These are phyloP conservation scores for Piscicola geometra DNA, from an alignment of 2,888 invertebrate species.

Conservation along the genomic window DNA sequence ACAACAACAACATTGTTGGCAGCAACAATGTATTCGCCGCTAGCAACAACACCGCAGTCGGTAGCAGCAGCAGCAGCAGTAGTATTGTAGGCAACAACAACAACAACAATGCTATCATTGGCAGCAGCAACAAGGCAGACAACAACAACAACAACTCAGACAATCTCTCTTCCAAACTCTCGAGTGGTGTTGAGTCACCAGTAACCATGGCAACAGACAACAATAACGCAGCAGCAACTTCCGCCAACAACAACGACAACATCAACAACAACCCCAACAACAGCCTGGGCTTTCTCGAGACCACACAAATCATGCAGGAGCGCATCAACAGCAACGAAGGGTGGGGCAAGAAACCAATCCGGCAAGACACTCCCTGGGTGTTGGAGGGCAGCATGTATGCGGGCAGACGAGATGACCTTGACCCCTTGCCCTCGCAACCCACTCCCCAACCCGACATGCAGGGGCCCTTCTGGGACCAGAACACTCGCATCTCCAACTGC, in stretches of 20 bases:
- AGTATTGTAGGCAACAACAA: background rate
- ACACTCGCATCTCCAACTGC: conserved; percentile 30
- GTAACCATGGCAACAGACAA: background rate
- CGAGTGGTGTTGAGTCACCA: conserved; percentile 29
- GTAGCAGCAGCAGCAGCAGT: background rate
- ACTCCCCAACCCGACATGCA: conserved; percentile 18
- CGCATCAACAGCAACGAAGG: conserved; percentile 51
- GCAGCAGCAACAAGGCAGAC: conserved; percentile 7
- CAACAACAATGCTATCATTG: conserved; percentile 6
- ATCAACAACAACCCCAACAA: background rate
- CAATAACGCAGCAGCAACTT: too few relatives aligned
- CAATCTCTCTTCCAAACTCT: conserved; percentile 19
- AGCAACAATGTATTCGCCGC: background rate
- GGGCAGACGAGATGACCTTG: conserved; percentile 18
- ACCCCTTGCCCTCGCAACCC: background rate
- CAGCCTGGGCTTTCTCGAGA: conserved; percentile 26
- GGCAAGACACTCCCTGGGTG: conserved; percentile 52
- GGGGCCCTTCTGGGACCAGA: conserved; percentile 31
- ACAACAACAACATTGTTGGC: too few relatives aligned
- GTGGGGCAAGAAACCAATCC: conserved; percentile 53
- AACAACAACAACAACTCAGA: conserved; percentile 2
- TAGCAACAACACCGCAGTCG: background rate
- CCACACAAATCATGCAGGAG: conserved; percentile 16
- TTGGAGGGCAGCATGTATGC: conserved; percentile 28
- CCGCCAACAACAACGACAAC: background rate